Percentiles rank a stretch among this genome's conserved stretches.
Evolutionary conservation across 2,113 vertebrate species (phyloP).

Genomic region (Sarotherodon lohbergeri): DNA sequence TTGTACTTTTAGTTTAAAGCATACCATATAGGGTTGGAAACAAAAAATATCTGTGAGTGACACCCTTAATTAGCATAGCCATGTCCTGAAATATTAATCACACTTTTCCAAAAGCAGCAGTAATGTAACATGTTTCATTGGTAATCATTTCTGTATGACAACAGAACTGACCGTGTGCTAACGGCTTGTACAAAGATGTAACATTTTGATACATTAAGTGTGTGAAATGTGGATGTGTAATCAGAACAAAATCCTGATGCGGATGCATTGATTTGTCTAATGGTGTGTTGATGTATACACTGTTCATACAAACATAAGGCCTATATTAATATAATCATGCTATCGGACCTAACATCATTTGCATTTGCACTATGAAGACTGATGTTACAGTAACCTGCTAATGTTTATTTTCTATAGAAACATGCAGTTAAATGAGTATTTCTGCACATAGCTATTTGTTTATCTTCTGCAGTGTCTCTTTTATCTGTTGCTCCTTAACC

Average conservation of each 20-base stretch:
- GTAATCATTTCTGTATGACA: background rate
- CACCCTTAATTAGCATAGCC: background rate
- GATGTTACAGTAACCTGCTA: constrained; percentile 32
- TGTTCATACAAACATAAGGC: constrained; percentile 23
- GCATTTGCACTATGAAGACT: constrained; percentile 60
- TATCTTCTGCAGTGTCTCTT: background rate
- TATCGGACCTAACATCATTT: constrained; percentile 66
- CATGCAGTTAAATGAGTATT: constrained; percentile 21
- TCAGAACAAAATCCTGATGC: constrained; percentile 34
- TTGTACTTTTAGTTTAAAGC: background rate
- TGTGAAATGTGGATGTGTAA: background rate
- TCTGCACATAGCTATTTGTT: constrained; percentile 10
- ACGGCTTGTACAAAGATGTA: constrained; percentile 42
- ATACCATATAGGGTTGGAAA: background rate
- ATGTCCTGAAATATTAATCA: background rate
- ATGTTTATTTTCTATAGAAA: constrained; percentile 52
- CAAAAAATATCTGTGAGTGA: background rate
- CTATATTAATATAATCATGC: constrained; percentile 35
- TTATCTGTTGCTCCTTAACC: constrained; percentile 1
- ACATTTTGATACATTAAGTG: constrained; percentile 6
- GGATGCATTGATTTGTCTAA: constrained; percentile 47
- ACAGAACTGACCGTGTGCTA: background rate
- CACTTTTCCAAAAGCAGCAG: constrained; percentile 8
- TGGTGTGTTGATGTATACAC: constrained; percentile 18
- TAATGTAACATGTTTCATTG: background rate